A percentile compares a stretch with the other conserved stretches of the same genome.
phyloP scores from a whole-genome alignment of 2,113 vertebrate species.

The Lamprotornis superbus region DNA sequence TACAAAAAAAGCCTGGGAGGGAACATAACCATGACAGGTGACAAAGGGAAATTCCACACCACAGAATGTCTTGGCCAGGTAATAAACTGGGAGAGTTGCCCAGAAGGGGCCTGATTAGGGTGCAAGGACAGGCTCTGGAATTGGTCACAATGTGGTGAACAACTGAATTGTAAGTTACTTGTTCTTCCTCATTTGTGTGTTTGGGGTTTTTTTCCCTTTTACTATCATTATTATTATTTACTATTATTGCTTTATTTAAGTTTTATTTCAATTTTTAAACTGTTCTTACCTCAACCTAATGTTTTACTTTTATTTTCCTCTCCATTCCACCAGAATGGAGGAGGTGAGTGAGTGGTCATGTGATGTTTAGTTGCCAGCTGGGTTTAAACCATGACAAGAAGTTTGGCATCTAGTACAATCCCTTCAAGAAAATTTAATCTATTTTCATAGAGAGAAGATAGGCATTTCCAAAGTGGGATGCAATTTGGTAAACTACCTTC shows the following conservation, averaged over 20 bases:
- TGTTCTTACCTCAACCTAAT: neutral
- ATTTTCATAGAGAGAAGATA: neutral
- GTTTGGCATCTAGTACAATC: neutral
- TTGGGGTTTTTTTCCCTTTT: neutral
- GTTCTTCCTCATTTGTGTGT: neutral
- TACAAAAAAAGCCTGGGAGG: neutral
- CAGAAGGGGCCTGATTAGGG: fast-evolving
- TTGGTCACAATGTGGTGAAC: neutral
- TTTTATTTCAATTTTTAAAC: neutral
- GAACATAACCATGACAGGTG: neutral
- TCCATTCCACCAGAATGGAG: neutral
- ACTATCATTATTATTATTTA: neutral
- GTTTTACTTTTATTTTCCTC: neutral
- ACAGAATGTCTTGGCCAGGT: neutral
- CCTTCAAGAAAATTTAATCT: neutral
- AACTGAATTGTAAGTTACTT: neutral
- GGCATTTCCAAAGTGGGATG: neutral
- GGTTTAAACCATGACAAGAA: neutral
- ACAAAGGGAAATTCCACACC: neutral
- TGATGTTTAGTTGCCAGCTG: neutral
- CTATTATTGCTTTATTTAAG: neutral
- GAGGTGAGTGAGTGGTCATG: fast-evolving
- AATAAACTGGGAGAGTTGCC: neutral
- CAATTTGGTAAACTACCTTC: neutral
- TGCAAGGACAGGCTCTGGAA: neutral